Base-by-base conservation (phyloP, 2,888 invertebrate species). In the Rugalucina vietnamica region DNA sequence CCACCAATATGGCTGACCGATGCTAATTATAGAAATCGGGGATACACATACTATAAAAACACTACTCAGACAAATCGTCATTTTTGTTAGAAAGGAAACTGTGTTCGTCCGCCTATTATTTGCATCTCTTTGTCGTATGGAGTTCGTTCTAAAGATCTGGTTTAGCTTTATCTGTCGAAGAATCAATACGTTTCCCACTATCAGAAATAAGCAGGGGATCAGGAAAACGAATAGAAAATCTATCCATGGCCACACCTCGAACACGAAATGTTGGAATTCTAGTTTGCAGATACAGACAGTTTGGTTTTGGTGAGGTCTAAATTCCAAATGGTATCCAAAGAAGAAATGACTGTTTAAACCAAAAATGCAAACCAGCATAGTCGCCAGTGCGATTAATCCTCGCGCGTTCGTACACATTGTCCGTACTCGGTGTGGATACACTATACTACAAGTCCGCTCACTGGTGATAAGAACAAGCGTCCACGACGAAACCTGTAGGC, bases 1-100 rank as follows among this genome's bases (percentile, higher is more conserved):
- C 32, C 50, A 75, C 75, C 75, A 75, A 36, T 54, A 57, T 54
- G 75, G 32, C 37, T 75, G 75, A 32, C 75, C 75, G 24, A 75
- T 75, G 36, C 57, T 54, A 57, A 75, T 36, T 3, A 75, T 75
- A 37, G 57, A 24, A 24, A 36, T n/a, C 1, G 75, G 75, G 21
- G 57, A 54, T 5, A 75, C 37, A 36, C 75, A 75, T 10, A 75
- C 36, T 27, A 75, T n/a, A 24, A 75, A 75, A 36, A 57, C 37
- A 8, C 36, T 75, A 29, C 57, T 75, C 37, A 75, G 34, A 5
- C 24, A 32, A n/a, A 73, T 5, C 4, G 65, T 29, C 65, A 65
- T 65, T 34, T 65, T 65, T 3, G 65, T 65, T 5, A 65, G 10
- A 65, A 65, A 65, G 18, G 65, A 34, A 34, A 65, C 34, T 4